Base-by-base conservation (phyloP, 2,113 vertebrate species). In the Protomyctophum bolini region DNA sequence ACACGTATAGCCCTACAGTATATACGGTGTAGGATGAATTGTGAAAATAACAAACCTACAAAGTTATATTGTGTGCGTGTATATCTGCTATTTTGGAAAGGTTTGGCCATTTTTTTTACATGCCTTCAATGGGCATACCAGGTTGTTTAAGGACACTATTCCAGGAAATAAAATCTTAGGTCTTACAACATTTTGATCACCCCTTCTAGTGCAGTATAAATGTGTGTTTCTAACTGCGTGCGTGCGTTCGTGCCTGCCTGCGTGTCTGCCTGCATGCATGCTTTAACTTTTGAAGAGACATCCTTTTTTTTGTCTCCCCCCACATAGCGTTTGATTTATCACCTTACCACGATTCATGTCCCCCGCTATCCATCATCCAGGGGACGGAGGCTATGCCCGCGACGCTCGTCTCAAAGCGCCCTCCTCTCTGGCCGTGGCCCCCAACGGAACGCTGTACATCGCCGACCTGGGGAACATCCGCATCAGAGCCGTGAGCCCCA, bases 391-490 rank as follows among this genome's bases (percentile, higher is more conserved):
- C 45, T 99, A 97, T 56, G 97, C 97, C 80, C 97, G 97, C 66
- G 96, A 99, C 33, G 95, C 95, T 9, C 96, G 95, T 63, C 94
- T 99, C 86, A 98, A 99, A 86, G 96, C 97, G 0, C 97, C 97
- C 3, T 97, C 96, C 28, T 97, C 97, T 9, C 91, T 99, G 68
- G 93, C 96, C 0, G 95, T 97, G 72, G 96, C 95, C 6, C 96
- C 97, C 10, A 96, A 98, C 3, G 96, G 95, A 57, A 97, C 96
- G 0, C 91, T 99, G 21, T 98, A 97, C 3, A 92, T 98, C 10
- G 97, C 96, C 29, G 97, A 99, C 89, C 94, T 98, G 50, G 97
- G 96, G 28, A 99, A 98, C 41, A 94, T 99, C 84, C 94, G 96
- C 65, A 96, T 99, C 87, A 94, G 97, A 29, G 94, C 96, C 0